These are phyloP conservation scores for Galerucella calmariensis DNA, from an alignment of 2,888 invertebrate genomes.

Conservation along the genomic window DNA sequence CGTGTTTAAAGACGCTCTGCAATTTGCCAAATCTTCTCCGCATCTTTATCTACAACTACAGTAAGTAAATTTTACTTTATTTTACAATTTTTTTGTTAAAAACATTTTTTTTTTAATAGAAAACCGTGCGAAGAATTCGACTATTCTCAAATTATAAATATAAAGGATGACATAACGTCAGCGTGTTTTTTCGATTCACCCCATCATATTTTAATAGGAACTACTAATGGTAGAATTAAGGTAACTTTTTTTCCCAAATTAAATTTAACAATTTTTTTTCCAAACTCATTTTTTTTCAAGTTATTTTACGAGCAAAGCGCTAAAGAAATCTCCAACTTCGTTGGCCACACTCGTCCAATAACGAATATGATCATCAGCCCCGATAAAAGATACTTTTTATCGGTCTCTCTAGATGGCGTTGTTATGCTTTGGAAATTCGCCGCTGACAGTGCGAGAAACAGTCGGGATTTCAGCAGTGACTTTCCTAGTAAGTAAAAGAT, in stretches of 20 bases:
- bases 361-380: conserved; percentile 69
- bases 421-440: conserved; percentile 71
- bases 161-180: conserved; percentile 69
- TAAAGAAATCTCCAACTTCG: conserved; percentile 67
- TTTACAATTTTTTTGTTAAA: background rate
- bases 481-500: conserved; percentile 43
- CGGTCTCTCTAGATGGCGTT: conserved; percentile 69
- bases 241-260: conserved; percentile 49
- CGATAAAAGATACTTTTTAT: conserved; percentile 69
- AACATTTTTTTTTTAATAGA: conserved; percentile 40
- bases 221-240: conserved; percentile 65
- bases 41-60: conserved; percentile 74
- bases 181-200: conserved; percentile 69
- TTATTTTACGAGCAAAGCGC: conserved; percentile 71
- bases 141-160: conserved; percentile 68
- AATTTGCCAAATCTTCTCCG: conserved; percentile 66
- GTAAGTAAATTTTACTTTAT: conserved; percentile 60
- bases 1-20: conserved; percentile 65
- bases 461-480: conserved; percentile 38
- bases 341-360: conserved; percentile 65
- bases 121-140: conserved; percentile 52
- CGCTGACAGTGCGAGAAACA: conserved; percentile 43
- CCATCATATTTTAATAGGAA: conserved; percentile 66
- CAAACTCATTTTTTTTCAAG: conserved; percentile 59
- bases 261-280: conserved; percentile 24